Evolutionary conservation across 2,113 vertebrate species (phyloP).

Genomic region (Pollimyrus isidori): DNA sequence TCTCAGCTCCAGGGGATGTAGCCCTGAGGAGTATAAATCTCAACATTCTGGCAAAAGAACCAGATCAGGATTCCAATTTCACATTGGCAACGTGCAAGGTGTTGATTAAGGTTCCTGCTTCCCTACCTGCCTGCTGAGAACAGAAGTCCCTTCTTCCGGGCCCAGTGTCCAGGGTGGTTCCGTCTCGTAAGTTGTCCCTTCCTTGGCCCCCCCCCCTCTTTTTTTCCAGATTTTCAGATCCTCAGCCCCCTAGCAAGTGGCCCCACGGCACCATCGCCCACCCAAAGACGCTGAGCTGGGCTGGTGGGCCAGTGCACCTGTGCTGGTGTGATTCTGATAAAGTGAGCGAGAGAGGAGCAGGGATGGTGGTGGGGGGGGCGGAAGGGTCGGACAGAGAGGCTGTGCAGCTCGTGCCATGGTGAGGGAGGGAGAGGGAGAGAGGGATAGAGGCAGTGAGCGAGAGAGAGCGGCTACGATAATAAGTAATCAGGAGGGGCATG

Average conservation of each 20-base stretch:
- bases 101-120: neutral
- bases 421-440: neutral
- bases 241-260: neutral
- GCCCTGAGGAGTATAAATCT: neutral
- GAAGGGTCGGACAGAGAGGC: neutral
- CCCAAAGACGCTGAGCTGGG: slow-evolving; percentile 46
- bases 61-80: neutral
- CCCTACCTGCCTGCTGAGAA: slow-evolving; percentile 11
- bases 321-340: neutral
- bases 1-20: neutral
- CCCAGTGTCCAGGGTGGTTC: neutral
- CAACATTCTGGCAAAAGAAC: neutral
- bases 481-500: slow-evolving; percentile 28
- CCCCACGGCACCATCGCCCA: neutral
- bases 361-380: neutral
- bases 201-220: neutral
- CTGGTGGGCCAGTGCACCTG: slow-evolving; percentile 28
- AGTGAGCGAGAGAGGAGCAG: slow-evolving; percentile 36
- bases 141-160: neutral
- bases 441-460: slow-evolving; percentile 19
- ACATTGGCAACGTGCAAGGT: neutral
- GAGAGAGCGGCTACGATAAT: slow-evolving; percentile 45
- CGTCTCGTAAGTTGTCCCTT: neutral
- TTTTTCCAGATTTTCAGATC: neutral
- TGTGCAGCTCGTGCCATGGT: neutral